A percentile compares a stretch with the other conserved stretches of the same genome.
Evolutionary conservation across 2,797 vertebrate genomes (phyloP).

Genomic region (Mareca strepera): DNA sequence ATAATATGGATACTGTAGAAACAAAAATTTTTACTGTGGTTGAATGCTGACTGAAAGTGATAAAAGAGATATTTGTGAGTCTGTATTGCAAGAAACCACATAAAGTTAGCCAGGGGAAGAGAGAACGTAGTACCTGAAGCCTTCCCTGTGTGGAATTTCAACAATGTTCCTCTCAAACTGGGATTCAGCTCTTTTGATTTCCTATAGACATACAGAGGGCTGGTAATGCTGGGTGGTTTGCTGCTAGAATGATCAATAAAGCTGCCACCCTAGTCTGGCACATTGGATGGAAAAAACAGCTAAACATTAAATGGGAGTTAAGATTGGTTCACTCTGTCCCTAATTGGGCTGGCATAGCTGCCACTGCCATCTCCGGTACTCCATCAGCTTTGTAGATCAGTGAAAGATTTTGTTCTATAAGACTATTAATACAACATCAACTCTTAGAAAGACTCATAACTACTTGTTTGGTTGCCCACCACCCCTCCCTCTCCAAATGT

Average conservation of each 20-base stretch:
- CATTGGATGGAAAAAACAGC: background rate
- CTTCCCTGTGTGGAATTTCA: background rate
- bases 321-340: background rate
- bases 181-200: background rate
- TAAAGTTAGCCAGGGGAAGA: background rate
- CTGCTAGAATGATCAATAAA: background rate
- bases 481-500: background rate
- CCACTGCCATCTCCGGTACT: accelerated
- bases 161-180: background rate
- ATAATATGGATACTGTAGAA: background rate
- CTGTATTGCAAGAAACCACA: background rate
- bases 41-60: background rate
- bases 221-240: background rate
- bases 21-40: background rate
- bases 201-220: background rate
- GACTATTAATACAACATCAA: background rate
- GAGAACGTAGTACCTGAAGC: background rate
- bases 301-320: background rate
- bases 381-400: background rate
- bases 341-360: background rate
- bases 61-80: background rate
- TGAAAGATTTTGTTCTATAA: background rate
- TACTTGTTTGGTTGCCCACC: background rate
- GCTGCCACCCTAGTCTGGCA: background rate
- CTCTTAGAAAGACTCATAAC: background rate